These are phyloP conservation scores for Orius laevigatus DNA, from an alignment of 1,140 invertebrate species.

Conservation along the genomic window DNA sequence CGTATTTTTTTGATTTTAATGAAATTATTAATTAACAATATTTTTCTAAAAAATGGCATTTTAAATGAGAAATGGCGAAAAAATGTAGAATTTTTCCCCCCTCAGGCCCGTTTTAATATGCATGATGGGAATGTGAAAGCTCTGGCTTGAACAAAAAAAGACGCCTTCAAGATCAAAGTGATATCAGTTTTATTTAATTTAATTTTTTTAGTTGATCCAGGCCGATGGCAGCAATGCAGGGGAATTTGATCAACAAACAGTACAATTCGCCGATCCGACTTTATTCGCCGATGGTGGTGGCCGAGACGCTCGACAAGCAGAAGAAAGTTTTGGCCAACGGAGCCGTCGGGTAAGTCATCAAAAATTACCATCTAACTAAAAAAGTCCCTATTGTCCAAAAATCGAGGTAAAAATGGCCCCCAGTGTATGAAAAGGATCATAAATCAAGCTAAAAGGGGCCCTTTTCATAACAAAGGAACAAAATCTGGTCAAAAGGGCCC, in stretches of 20 bases:
- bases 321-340: constrained; percentile 57
- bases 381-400: no score
- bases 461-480: no score
- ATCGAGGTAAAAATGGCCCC: no score
- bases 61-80: not conserved
- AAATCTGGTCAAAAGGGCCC: no score
- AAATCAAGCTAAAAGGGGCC: no score
- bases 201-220: not conserved
- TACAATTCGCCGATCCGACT: constrained; percentile 78
- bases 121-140: not conserved
- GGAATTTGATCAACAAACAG: constrained; percentile 60
- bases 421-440: no score
- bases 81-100: not conserved
- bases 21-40: not conserved
- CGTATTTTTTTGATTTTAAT: no score
- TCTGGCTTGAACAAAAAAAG: not conserved
- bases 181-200: not conserved
- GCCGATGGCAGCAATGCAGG: constrained; percentile 14
- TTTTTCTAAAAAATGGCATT: not conserved
- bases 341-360: constrained; percentile 54
- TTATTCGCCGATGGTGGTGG: constrained; percentile 65
- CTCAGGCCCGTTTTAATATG: not conserved
- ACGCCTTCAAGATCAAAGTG: not conserved
- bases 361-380: no score
- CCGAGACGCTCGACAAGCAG: constrained; percentile 61